A percentile compares a stretch with the other conserved stretches of the same genome.
phyloP scores from a whole-genome alignment of 2,888 invertebrate genomes.

The Clistopyga incitator region DNA sequence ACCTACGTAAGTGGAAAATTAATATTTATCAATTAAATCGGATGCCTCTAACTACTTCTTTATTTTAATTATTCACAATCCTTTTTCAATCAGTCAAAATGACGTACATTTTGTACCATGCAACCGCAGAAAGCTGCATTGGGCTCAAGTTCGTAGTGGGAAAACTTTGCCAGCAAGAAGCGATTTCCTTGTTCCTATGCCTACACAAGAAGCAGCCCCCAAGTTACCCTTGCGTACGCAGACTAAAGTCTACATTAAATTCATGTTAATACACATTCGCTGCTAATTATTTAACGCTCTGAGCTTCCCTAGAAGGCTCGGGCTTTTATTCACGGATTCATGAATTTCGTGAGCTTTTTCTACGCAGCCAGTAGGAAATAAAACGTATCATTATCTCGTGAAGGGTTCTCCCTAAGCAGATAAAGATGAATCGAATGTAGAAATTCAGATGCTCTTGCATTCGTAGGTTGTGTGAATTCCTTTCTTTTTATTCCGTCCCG shows the following conservation, averaged over 20 bases:
- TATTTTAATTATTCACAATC: slow-evolving; percentile 43
- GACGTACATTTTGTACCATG: slow-evolving; percentile 30
- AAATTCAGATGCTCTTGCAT: slow-evolving; percentile 48
- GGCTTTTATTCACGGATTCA: slow-evolving; percentile 8
- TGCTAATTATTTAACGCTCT: slow-evolving; percentile 33
- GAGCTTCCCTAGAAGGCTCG: slow-evolving; percentile 17
- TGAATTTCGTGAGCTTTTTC: not conserved
- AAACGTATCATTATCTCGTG: slow-evolving; percentile 3
- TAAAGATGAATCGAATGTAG: slow-evolving; percentile 15
- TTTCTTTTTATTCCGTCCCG: slow-evolving; percentile 3
- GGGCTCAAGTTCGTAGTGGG: not conserved
- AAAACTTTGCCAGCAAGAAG: slow-evolving; percentile 55
- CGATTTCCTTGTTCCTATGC: slow-evolving; percentile 43
- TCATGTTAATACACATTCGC: slow-evolving; percentile 48
- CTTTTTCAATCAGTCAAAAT: no score
- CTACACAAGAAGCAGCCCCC: slow-evolving; percentile 19
- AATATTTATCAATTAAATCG: not conserved
- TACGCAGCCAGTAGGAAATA: no score
- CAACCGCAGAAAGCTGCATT: slow-evolving; percentile 24
- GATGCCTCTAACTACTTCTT: slow-evolving; percentile 25
- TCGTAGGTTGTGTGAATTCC: slow-evolving; percentile 31
- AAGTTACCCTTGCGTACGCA: slow-evolving; percentile 39
- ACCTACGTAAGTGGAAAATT: no score
- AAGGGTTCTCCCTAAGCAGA: not conserved
- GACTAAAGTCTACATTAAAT: slow-evolving; percentile 60